Percentiles rank a stretch among this genome's conserved stretches.
Conservation (phyloP, 2,113 vertebrate species). For the Oreochromis tanganicae region DNA sequence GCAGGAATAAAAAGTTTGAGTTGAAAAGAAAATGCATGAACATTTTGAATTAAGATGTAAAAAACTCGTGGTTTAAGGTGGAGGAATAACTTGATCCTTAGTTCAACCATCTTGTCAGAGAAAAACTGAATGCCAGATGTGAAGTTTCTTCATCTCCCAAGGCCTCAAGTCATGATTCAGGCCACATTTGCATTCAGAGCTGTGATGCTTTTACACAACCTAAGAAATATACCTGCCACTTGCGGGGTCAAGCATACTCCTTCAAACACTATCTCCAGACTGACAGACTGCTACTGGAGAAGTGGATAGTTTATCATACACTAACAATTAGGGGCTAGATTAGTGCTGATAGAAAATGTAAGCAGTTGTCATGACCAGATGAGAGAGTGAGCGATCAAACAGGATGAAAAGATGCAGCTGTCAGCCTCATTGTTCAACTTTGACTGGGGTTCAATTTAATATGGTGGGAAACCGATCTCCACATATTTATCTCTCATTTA, state of each 20-base stretch:
- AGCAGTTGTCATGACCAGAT: not conserved
- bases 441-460: not conserved
- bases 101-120: not conserved
- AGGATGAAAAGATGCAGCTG: slow-evolving; percentile 1
- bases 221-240: slow-evolving; percentile 24
- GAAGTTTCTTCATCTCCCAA: not conserved
- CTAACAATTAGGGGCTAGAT: slow-evolving; percentile 20
- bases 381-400: not conserved
- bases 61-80: not conserved
- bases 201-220: not conserved
- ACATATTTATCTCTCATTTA: not conserved
- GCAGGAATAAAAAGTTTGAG: not conserved
- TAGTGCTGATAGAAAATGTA: slow-evolving; percentile 10
- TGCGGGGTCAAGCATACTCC: slow-evolving; percentile 31
- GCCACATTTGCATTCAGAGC: slow-evolving; percentile 34
- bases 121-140: not conserved
- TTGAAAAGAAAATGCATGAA: not conserved
- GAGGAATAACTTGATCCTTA: not conserved
- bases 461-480: not conserved
- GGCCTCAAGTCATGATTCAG: not conserved
- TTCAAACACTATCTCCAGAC: slow-evolving; percentile 43
- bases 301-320: slow-evolving; percentile 18
- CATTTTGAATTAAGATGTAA: not conserved
- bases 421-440: not conserved
- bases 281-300: not conserved